These are phyloP conservation scores for Abrostola triplasia DNA, from an alignment of 2,888 invertebrate genomes.

Conservation along the genomic window DNA sequence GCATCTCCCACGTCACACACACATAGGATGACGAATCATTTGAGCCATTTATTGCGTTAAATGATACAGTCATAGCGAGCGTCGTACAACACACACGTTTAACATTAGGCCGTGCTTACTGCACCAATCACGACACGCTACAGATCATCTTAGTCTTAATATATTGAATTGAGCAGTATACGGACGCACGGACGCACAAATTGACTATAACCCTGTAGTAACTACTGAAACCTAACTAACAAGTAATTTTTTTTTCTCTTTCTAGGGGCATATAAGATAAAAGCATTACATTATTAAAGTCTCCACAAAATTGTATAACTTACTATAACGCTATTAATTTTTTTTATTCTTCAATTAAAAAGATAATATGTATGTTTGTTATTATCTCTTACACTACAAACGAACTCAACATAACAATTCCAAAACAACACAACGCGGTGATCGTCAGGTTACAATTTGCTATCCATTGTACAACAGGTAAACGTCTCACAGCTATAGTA, in stretches of 20 bases:
- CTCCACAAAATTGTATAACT: slow-evolving; percentile 85
- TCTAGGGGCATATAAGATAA: slow-evolving; percentile 82
- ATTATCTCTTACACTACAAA: slow-evolving; percentile 75
- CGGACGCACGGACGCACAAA: slow-evolving; percentile 85
- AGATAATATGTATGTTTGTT: slow-evolving; percentile 65
- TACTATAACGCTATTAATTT: slow-evolving; percentile 76
- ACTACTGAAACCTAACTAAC: slow-evolving; percentile 82
- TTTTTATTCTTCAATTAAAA: slow-evolving; percentile 72
- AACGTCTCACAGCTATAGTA: slow-evolving; percentile 59
- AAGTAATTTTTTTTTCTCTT: slow-evolving; percentile 69
- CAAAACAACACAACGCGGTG: slow-evolving; percentile 55
- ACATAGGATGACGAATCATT: slow-evolving; percentile 51
- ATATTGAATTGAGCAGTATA: slow-evolving; percentile 84
- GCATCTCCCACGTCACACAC: slow-evolving; percentile 38
- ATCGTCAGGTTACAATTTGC: slow-evolving; percentile 54
- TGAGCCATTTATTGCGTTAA: slow-evolving; percentile 62
- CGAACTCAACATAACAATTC: slow-evolving; percentile 53
- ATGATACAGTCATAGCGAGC: slow-evolving; percentile 65
- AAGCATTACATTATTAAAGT: slow-evolving; percentile 83
- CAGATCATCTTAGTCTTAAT: slow-evolving; percentile 76
- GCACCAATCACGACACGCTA: slow-evolving; percentile 75
- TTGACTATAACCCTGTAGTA: slow-evolving; percentile 82
- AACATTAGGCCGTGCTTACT: slow-evolving; percentile 76
- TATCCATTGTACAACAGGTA: slow-evolving; percentile 64
- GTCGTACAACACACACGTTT: slow-evolving; percentile 61